Evolutionary conservation across 2,888 invertebrate genomes (phyloP), one percentile per base, ranked within the genome.

Genomic region (Calameuta filiformis): DNA sequence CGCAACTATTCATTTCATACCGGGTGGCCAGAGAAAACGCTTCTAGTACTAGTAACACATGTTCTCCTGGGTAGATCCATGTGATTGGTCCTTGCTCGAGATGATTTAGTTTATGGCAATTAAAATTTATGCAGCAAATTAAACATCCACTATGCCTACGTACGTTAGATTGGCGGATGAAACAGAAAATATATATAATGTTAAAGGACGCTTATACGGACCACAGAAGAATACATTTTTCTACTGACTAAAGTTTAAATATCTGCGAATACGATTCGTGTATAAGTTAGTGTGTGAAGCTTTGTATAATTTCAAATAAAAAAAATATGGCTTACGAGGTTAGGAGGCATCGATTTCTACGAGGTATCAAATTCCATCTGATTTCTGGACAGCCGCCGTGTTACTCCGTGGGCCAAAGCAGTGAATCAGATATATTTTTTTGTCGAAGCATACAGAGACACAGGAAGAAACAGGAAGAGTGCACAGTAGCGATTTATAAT

Each of bases 401-500:
- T 37, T 75, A 30, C 68, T 56, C 30, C 56, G 30, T 30, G 75
- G 75, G 30, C 31, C 31, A 68, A 23, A 37, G 68, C 75, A 30
- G 56, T 73, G 75, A 80, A 84, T 85, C 85, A 85, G 85, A 85
- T 85, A 84, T 74, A 85, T 83, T 85, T 85, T 85, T 85, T 77
- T 71, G 73, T n/a, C 35, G 73, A n/a, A 71, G 31, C 12, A 71
- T 71, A 34, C 31, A 23, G 68, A 30, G 69, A 68, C 71, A 30
- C 76, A 33, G 12, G 68, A 71, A 68, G 68, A 69, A 71, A 71
- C 71, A 68, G 35, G 68, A 73, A 74, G 71, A 69, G 77, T 76
- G 82, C 79, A 86, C 86, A 80, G 86, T 85, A 86, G 86, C 86
- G 79, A 85, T 86, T 86, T 86, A 86, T 86, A 86, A 86, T 82